Percentiles rank a stretch among this genome's conserved stretches.
phyloP scores from a whole-genome alignment of 2,797 vertebrate species.

The Crocidura indochinensis region DNA sequence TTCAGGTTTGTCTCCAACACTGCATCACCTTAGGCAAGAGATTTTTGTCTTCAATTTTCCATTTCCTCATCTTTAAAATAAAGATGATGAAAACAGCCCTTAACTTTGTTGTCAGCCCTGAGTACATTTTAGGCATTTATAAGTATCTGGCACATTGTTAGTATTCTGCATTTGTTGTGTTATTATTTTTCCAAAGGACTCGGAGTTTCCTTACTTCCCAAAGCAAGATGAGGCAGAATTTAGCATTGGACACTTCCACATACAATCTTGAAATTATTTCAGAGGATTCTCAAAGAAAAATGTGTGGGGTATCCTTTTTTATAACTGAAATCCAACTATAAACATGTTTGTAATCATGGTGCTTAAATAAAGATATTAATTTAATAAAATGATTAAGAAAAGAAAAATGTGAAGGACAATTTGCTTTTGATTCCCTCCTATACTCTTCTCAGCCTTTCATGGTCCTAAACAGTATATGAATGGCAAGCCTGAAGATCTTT shows the following conservation, averaged over 20 bases:
- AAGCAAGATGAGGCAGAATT: background rate
- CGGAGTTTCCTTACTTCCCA: background rate
- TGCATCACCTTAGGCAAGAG: background rate
- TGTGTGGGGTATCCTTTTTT: no score
- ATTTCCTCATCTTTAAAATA: conserved; percentile 8
- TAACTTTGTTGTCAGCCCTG: background rate
- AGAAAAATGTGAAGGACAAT: background rate
- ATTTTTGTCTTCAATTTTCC: background rate
- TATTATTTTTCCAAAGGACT: background rate
- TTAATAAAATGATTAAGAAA: no score
- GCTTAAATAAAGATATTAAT: no score
- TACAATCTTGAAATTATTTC: background rate
- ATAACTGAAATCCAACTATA: no score
- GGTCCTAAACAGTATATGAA: background rate
- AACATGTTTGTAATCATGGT: no score
- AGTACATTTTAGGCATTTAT: background rate
- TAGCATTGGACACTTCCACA: background rate
- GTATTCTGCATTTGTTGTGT: background rate
- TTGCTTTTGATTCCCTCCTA: background rate
- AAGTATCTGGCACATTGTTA: background rate
- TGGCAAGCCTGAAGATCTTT: background rate
- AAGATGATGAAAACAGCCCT: conserved; percentile 4
- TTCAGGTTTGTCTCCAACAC: background rate
- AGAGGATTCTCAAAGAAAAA: background rate
- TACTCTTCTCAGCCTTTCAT: background rate